A percentile compares a stretch with the other conserved stretches of the same genome.
phyloP scores from a whole-genome alignment of 2,888 invertebrate genomes.

The Eucera pruinosa region DNA sequence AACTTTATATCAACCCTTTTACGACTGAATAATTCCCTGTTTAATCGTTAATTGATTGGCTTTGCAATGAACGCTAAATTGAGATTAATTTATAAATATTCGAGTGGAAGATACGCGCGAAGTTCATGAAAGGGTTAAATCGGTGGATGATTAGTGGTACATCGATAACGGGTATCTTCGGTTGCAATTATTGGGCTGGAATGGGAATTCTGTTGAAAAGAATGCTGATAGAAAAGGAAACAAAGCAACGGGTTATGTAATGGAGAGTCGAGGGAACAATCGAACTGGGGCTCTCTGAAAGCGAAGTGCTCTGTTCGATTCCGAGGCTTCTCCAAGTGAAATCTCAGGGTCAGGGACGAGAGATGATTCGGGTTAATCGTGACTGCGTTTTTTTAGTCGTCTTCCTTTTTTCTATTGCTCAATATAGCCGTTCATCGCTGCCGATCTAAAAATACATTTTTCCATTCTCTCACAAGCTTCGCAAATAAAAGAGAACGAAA shows the following conservation, averaged over 20 bases:
- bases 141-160: neutral
- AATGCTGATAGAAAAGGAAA: neutral
- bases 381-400: constrained; percentile 8
- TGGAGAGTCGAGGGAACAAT: neutral
- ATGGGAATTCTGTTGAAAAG: neutral
- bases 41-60: too few relatives aligned
- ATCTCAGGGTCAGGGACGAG: constrained; percentile 36
- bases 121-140: too few relatives aligned
- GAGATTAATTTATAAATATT: too few relatives aligned
- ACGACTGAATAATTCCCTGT: too few relatives aligned
- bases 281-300: neutral
- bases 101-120: too few relatives aligned
- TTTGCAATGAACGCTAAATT: too few relatives aligned
- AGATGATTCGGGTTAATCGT: constrained; percentile 37
- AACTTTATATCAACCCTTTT: too few relatives aligned
- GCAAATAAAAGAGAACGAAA: too few relatives aligned
- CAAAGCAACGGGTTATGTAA: neutral
- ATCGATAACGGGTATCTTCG: neutral
- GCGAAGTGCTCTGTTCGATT: neutral
- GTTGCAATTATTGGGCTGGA: neutral
- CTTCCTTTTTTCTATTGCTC: constrained; percentile 4
- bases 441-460: neutral
- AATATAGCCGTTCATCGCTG: neutral
- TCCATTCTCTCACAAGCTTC: too few relatives aligned
- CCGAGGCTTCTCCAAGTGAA: constrained; percentile 6